Evolutionary conservation across 1,140 invertebrate genomes (phyloP).

Genomic region (Drosophila trapezifrons): DNA sequence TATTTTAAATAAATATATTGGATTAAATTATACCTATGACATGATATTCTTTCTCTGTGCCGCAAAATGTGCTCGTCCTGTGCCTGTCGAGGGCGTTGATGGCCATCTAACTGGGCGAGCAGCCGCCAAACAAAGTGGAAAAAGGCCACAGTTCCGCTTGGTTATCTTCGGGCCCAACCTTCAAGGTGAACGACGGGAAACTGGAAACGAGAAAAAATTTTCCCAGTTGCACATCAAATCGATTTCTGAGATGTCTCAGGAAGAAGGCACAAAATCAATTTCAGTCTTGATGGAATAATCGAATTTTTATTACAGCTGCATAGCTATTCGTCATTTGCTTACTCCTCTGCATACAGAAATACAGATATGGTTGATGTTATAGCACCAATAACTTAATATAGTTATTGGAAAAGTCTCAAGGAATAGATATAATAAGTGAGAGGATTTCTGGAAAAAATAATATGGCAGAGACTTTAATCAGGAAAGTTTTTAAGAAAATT

Average conservation of each 20-base stretch:
- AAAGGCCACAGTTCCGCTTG: conserved; percentile 39
- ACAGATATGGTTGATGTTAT: not conserved
- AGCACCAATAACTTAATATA: no score
- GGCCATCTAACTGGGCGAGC: conserved; percentile 32
- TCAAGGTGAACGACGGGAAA: conserved; percentile 24
- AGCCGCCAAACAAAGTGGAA: conserved; percentile 47
- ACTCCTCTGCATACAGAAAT: not conserved
- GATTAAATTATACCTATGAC: not conserved
- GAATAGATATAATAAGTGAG: no score
- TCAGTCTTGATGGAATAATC: conserved; percentile 37
- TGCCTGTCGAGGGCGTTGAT: conserved; percentile 36
- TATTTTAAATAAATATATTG: no score
- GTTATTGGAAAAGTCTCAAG: no score
- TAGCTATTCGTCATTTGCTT: conserved; percentile 45
- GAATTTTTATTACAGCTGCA: conserved; percentile 46
- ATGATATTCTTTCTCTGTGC: not conserved
- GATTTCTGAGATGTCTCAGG: conserved; percentile 13
- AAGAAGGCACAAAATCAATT: conserved; percentile 25
- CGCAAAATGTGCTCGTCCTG: not conserved
- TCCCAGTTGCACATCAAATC: conserved; percentile 13
- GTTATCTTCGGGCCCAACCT: conserved; percentile 27
- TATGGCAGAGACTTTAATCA: no score
- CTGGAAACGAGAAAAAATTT: conserved; percentile 10
- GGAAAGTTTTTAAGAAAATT: no score
- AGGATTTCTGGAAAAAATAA: no score